phyloP scores from a whole-genome alignment of 1,140 invertebrate genomes.

The Ceratina australensis region DNA sequence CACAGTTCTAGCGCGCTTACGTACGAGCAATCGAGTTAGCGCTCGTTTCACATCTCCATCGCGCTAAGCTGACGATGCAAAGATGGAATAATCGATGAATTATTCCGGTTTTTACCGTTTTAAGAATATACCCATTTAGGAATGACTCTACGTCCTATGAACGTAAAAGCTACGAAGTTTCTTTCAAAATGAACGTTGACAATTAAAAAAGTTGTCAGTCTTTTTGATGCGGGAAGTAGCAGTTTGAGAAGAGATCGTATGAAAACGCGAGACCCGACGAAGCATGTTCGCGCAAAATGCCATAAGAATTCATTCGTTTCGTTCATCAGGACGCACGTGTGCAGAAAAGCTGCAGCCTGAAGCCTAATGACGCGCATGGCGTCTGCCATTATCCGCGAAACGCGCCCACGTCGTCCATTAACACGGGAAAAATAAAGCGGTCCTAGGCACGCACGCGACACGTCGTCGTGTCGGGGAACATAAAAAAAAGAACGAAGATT shows the following conservation, averaged over 20 bases:
- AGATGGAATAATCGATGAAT: neutral
- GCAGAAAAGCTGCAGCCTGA: neutral
- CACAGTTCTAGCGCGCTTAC: slow-evolving; percentile 34
- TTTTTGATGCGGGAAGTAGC: too few species aligned
- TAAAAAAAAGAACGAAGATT: neutral
- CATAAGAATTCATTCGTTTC: too few species aligned
- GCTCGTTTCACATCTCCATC: slow-evolving; percentile 45
- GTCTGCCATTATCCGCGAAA: slow-evolving; percentile 11
- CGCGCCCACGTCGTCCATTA: slow-evolving; percentile 18
- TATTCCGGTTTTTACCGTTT: too few species aligned
- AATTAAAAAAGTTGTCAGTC: too few species aligned
- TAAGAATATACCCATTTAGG: too few species aligned
- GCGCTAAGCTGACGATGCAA: slow-evolving; percentile 27
- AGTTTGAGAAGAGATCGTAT: too few species aligned
- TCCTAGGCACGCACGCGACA: too few species aligned
- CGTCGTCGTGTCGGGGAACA: neutral
- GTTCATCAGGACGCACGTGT: neutral
- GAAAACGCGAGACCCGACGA: too few species aligned
- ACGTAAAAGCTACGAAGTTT: too few species aligned
- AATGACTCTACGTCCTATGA: too few species aligned
- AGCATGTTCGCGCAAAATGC: too few species aligned
- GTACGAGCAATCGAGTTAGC: slow-evolving; percentile 51
- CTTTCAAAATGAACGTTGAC: too few species aligned
- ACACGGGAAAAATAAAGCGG: neutral
- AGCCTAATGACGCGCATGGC: slow-evolving; percentile 12